Percentiles rank a stretch among this genome's conserved stretches.
phyloP scores from a whole-genome alignment of 2,888 invertebrate genomes.

The Aphrophora alni region DNA sequence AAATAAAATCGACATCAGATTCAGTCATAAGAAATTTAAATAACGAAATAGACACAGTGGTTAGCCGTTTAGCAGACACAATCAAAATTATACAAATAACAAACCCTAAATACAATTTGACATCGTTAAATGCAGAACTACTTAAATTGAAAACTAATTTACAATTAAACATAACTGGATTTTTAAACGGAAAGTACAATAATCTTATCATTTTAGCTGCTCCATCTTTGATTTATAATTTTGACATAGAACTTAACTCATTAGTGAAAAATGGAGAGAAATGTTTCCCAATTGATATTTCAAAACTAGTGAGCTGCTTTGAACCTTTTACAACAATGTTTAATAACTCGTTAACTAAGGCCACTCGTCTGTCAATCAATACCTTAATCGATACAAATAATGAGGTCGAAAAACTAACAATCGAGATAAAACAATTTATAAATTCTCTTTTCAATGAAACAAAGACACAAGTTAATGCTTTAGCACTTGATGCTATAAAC shows the following conservation, averaged over 20 bases:
- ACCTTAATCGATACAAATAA: neutral
- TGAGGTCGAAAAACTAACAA: neutral
- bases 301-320: neutral
- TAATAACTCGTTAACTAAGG: neutral
- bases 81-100: neutral
- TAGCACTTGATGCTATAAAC: neutral
- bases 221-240: neutral
- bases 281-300: neutral
- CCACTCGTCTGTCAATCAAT: neutral
- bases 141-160: neutral
- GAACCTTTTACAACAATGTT: neutral
- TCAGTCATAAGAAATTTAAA: neutral
- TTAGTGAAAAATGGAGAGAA: neutral
- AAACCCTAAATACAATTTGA: neutral
- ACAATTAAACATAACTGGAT: neutral
- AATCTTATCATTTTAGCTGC: neutral
- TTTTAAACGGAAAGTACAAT: neutral
- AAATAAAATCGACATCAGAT: neutral
- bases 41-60: neutral
- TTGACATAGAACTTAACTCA: neutral
- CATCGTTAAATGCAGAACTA: neutral
- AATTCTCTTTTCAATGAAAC: neutral
- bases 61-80: neutral
- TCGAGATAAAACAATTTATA: neutral
- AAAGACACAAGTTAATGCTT: neutral